phyloP scores from a whole-genome alignment of 2,888 invertebrate genomes.

The Clanis bilineata region DNA sequence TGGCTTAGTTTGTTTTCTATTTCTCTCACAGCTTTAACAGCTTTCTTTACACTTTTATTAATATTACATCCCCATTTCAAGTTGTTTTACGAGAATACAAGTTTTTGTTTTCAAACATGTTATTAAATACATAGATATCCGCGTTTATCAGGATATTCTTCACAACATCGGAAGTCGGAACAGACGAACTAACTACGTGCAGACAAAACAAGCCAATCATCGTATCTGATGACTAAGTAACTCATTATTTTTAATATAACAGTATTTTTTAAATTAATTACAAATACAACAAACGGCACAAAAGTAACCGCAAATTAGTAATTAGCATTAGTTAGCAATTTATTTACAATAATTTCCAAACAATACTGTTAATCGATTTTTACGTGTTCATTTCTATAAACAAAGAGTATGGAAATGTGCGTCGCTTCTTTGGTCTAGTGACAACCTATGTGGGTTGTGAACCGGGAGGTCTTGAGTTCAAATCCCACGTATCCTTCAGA shows the following conservation, averaged over 20 bases:
- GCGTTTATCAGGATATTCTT: too few relatives aligned
- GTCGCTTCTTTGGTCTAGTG: too few relatives aligned
- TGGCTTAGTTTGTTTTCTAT: neutral
- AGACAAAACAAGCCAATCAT: too few relatives aligned
- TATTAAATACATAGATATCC: too few relatives aligned
- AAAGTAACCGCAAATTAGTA: neutral
- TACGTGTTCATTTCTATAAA: neutral
- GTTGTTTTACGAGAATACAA: too few relatives aligned
- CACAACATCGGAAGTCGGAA: too few relatives aligned
- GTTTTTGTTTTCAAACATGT: too few relatives aligned
- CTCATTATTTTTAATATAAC: constrained; percentile 1
- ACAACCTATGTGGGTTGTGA: too few relatives aligned
- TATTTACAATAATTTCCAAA: neutral
- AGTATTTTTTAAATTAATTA: neutral
- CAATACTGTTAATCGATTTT: neutral
- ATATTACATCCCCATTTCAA: neutral
- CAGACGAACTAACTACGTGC: too few relatives aligned
- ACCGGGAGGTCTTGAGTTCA: too few relatives aligned
- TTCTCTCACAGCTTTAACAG: neutral
- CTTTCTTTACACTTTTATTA: neutral
- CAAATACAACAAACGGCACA: neutral
- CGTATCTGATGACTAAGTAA: neutral
- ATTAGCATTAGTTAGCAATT: neutral
- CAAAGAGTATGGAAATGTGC: too few relatives aligned
- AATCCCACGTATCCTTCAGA: too few relatives aligned